Evolutionary conservation across 1,140 invertebrate species (phyloP), one percentile per base, ranked within the genome.

Genomic region (Solenopsis fugax): DNA sequence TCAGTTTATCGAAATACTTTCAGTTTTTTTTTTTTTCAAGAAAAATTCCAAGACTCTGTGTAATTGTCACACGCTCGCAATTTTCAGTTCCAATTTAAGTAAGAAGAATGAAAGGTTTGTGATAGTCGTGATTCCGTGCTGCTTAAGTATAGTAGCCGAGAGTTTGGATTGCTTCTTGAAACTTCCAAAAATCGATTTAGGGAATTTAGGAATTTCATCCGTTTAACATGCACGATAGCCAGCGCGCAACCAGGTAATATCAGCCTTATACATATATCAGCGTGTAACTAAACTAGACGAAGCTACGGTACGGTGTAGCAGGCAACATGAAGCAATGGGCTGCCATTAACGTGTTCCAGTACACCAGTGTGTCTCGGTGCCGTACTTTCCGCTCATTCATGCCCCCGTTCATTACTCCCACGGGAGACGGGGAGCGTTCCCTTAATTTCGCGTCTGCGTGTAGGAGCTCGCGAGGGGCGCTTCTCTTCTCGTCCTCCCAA

Each of bases 391-490:
- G 76, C 88, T 89, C 89, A 85, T 91, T 92, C 85, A 88, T 87
- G 81, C 82, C 76, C 69, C 56, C 29, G 90, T 84, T 92, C 86
- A 91, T 92, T 91, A 91, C 82, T 90, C 88, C 86, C 87, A 64
- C 52, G 86, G 82, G 90, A 73, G 84, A 81, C 82, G 54, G 29
- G 1, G 37, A 90, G 87, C 78, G 85, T 77, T 88, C 65, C 72
- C 87, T 89, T 91, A 92, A 92, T 92, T 91, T 91, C 87, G 67
- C 80, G 73, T 73, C 75, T 84, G 41, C 37, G 41, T 64, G 18
- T 10, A 41, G 29, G 21, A 76, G 56, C 48, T 29, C 9, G 50
- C 3, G 65, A 58, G 82, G 67, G 60, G 45, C 67, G 18, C 62
- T 52, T 52, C 52, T 24, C 76, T 18, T 65, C 82, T 56, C 52